Percentiles rank a stretch among this genome's conserved stretches.
phyloP scores from a whole-genome alignment of 2,797 vertebrate genomes.

The Vespertilio murinus region DNA sequence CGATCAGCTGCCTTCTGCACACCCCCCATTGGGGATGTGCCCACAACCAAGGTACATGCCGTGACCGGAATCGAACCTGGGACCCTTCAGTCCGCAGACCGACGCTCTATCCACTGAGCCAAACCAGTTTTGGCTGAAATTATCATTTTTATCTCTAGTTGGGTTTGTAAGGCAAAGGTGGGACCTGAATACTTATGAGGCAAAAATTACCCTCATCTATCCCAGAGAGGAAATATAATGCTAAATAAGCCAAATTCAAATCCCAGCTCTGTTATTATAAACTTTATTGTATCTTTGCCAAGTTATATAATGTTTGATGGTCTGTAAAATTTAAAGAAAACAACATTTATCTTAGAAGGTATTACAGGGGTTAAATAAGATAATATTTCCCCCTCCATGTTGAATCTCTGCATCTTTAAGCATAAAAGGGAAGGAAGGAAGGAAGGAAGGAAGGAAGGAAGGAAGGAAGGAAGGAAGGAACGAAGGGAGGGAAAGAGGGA shows the following conservation, averaged over 20 bases:
- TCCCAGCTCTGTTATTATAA: not conserved
- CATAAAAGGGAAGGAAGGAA: not conserved
- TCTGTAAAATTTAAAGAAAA: slow-evolving; percentile 15
- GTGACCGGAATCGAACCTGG: too few species aligned
- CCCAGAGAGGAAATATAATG: not conserved
- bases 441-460: too few species aligned
- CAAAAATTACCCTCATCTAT: not conserved
- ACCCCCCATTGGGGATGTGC: too few species aligned
- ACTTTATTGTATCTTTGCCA: not conserved
- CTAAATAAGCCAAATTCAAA: not conserved
- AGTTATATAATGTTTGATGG: not conserved
- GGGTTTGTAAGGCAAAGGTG: not conserved
- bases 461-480: too few species aligned
- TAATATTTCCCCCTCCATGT: not conserved
- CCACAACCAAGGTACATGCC: too few species aligned
- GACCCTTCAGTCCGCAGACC: too few species aligned
- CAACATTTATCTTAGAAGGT: not conserved
- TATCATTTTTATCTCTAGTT: not conserved
- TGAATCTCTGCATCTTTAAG: not conserved
- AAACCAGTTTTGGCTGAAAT: too few species aligned
- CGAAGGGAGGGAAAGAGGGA: too few species aligned
- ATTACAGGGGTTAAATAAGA: not conserved
- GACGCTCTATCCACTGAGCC: too few species aligned
- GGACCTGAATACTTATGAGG: not conserved
- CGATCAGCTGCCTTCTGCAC: too few species aligned